Evolutionary conservation across 2,797 vertebrate species (phyloP), one percentile per base, ranked within the genome.

Genomic region (Simalia tracyae): DNA sequence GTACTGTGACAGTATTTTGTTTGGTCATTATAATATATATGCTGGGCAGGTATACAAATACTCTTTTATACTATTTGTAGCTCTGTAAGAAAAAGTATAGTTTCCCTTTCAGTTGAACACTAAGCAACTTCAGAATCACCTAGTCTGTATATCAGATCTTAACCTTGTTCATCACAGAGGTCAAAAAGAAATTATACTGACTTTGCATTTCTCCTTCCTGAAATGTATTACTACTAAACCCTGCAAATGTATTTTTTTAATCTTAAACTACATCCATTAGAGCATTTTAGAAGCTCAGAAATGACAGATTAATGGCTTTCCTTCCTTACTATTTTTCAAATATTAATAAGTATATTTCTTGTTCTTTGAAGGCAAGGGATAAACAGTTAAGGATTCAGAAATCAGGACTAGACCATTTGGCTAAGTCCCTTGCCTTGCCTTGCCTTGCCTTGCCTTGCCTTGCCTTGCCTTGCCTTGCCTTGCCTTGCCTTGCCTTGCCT

Each of bases 261-360:
- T 3, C 84, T 64, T 92, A 26, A 94, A 92, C 84, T 85, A 91
- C 95, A 76, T 15, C 89, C 24, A 31, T 93, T 92, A 92, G 81
- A 92, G 0, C 64, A 91, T 95, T 1, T 91, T 72, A 93, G 91
- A 46, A 88, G 60, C 22, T 86, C 86, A 91, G 91, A 89, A 94
- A 84, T 68, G 89, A 92, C 61, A 92, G 94, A 90, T n/a, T 93
- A 86, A 94, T 96, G 63, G 24, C 63, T 93, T 94, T 94, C 11
- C 56, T 91, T 10, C 72, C 92, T 88, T 94, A 94, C 92, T 94
- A 24, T 95, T 94, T 95, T 94, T 91, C 9, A 56, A 22, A 14
- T 86, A 92, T 92, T 76, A 95, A 89, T 95, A 91, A 89, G 91
- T 95, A 91, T 81, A 89, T 81, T 63, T 85, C 56, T 89, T 88